phyloP scores from a whole-genome alignment of 2,113 vertebrate species.

The Dipodomys merriami region DNA sequence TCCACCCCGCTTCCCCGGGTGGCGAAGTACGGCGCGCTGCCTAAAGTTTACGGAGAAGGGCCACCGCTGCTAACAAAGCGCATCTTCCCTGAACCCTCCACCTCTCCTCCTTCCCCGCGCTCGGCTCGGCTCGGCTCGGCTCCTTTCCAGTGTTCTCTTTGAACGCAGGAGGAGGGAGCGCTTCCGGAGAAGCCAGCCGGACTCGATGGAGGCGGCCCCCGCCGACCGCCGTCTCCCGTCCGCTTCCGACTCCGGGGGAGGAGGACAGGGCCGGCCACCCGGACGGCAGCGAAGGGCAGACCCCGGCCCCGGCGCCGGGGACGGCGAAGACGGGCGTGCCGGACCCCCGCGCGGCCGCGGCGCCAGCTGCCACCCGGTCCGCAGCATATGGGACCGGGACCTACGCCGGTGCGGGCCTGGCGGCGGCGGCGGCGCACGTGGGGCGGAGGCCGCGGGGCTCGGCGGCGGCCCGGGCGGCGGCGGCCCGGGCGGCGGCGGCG shows the following conservation, averaged over 20 bases:
- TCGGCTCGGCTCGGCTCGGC: no score
- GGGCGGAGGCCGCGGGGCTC: background rate
- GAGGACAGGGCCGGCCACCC: background rate
- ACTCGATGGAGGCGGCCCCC: no score
- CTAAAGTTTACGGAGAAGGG: constrained; percentile 54
- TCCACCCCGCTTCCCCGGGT: constrained; percentile 8
- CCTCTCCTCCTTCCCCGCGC: background rate
- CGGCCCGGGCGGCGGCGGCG: background rate
- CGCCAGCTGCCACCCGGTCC: background rate
- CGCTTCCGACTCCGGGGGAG: background rate
- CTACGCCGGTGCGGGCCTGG: background rate
- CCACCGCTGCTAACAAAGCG: constrained; percentile 7
- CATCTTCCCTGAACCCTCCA: background rate
- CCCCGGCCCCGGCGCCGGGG: background rate
- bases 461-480: no score
- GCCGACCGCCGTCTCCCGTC: background rate
- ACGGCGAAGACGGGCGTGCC: background rate
- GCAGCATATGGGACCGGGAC: constrained; percentile 36
- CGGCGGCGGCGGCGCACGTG: constrained; percentile 38
- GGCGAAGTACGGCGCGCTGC: background rate
- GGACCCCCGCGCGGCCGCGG: background rate
- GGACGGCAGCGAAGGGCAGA: background rate
- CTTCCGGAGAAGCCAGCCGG: no score
- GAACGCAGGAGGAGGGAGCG: no score
- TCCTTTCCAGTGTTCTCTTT: no score